Conservation (phyloP, 2,888 invertebrate genomes). For the Epinotia nisella region DNA sequence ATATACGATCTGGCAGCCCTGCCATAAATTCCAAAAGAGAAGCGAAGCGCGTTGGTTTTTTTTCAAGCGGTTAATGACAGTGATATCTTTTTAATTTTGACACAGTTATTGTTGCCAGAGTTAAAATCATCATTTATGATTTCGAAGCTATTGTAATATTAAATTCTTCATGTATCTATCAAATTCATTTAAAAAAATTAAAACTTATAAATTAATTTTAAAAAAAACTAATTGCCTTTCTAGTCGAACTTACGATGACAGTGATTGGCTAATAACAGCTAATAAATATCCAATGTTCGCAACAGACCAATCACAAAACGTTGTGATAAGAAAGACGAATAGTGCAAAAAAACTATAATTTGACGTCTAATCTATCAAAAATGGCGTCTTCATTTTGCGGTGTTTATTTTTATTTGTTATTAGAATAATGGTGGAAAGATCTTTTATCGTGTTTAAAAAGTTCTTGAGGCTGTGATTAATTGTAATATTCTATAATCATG, state of each 20-base stretch:
- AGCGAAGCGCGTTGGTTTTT: constrained; percentile 82
- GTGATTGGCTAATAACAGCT: constrained; percentile 14
- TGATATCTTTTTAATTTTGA: constrained; percentile 71
- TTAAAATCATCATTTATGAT: constrained; percentile 44
- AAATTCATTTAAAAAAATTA: background rate
- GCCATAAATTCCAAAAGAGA: constrained; percentile 85
- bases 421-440: background rate
- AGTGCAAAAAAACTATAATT: background rate
- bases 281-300: background rate
- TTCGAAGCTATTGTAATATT: background rate
- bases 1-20: no score
- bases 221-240: background rate
- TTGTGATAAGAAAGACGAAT: constrained; percentile 2
- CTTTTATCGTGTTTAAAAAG: constrained; percentile 21
- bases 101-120: constrained; percentile 62
- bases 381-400: constrained; percentile 52
- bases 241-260: background rate
- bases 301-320: constrained; percentile 6
- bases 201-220: background rate
- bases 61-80: constrained; percentile 80
- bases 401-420: constrained; percentile 52
- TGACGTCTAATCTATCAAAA: constrained; percentile 50
- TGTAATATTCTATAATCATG: background rate
- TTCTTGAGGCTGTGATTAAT: constrained; percentile 10
- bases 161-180: background rate